phyloP scores from a whole-genome alignment of 1,140 invertebrate species.

The Pentalonia nigronervosa region DNA sequence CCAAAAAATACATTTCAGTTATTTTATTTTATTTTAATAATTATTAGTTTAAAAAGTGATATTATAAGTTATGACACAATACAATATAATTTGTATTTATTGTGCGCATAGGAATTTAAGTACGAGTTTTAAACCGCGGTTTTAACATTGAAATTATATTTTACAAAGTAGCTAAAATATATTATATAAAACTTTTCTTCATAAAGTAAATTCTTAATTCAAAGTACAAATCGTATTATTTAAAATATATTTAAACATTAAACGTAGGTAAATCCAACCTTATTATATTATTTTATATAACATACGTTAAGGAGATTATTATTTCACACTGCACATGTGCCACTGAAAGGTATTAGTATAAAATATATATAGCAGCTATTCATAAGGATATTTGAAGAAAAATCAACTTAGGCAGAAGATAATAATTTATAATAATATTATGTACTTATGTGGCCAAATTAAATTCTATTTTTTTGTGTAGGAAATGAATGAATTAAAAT shows the following conservation, averaged over 20 bases:
- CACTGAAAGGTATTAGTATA: neutral
- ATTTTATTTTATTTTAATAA: no score
- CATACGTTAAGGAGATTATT: constrained; percentile 28
- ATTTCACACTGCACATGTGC: neutral
- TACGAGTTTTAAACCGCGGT: neutral
- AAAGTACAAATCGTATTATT: constrained; percentile 12
- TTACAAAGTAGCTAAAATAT: neutral
- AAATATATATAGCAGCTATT: constrained; percentile 15
- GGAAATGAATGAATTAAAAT: neutral
- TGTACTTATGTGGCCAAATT: neutral
- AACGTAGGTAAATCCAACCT: neutral
- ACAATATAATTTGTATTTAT: neutral
- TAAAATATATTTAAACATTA: neutral
- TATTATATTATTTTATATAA: constrained; percentile 11
- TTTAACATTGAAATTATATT: neutral
- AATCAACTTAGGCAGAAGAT: neutral
- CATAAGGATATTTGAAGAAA: neutral
- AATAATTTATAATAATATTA: neutral
- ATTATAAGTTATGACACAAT: neutral
- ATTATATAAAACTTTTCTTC: neutral
- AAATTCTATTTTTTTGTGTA: neutral
- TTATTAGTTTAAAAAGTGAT: neutral
- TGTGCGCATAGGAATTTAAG: neutral
- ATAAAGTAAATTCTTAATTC: neutral
- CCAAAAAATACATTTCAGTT: neutral